Base-by-base conservation (phyloP, 1,140 invertebrate genomes). In the Pteromalus puparum region DNA sequence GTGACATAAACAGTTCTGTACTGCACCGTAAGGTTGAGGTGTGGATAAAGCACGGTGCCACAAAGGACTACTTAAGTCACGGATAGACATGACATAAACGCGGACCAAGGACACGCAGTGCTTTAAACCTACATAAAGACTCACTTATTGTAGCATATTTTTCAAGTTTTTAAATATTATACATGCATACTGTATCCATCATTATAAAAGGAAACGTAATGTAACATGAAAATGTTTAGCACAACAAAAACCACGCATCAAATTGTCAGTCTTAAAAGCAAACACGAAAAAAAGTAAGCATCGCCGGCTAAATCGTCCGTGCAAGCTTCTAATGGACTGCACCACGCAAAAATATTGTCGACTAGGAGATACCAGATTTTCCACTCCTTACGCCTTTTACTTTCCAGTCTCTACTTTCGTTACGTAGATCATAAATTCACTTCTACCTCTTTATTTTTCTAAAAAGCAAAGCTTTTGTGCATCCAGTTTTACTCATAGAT, bases 201-300 rank as follows among this genome's bases (percentile, higher is more conserved):
- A 77, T 81, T 77, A 87, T 89, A 88, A 90, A 90, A 89, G 88
- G 89, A 87, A 83, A 86, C 86, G 83, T 86, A 80, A 86, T 89
- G 88, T 90, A 90, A 30, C 28, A 4, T 30, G 4, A 70, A 90
- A 90, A 88, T 87, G 87, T 92, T 93, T 92, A 93, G 89, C 91
- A 93, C 92, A 90, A 92, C 91, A 93, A 92, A 89, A 88, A 88
- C 87, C 87, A 86, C 90, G 88, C 90, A 91, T 91, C 89, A 92
- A 92, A 92, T 91, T 91, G 90, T 91, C 86, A 89, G 88, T 90
- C 88, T 89, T 92, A 91, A 92, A 92, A 92, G 92, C 90, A 83
- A 81, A 74, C 21, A 46, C 77, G 30, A 34, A 83, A 88, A 85
- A 87, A 89, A 88, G 85, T 87, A 88, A 89, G 85, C 87, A 85